Evolutionary conservation across 2,113 vertebrate genomes (phyloP).

Genomic region (Athene cunicularia): DNA sequence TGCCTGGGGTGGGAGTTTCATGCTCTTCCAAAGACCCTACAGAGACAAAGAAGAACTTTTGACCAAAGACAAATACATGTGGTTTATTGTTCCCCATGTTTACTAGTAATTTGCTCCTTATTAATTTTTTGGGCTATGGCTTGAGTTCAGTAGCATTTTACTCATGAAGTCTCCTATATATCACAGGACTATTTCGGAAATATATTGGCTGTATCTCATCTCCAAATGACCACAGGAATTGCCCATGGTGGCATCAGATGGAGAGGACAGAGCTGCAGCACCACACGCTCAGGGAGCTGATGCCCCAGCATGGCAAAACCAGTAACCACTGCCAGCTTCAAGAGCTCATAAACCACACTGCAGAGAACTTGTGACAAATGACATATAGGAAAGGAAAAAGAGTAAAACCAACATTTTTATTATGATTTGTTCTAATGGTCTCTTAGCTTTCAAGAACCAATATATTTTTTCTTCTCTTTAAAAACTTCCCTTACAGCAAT

Average conservation of each 20-base stretch:
- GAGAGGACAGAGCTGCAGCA: neutral
- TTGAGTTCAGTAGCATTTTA: neutral
- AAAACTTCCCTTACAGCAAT: neutral
- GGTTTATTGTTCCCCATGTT: neutral
- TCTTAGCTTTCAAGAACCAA: neutral
- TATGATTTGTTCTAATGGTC: neutral
- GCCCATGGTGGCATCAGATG: neutral
- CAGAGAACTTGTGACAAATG: neutral
- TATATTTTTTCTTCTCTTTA: neutral
- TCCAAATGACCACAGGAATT: neutral
- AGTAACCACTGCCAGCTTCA: fast-evolving
- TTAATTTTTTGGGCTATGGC: neutral
- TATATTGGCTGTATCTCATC: neutral
- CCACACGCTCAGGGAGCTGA: neutral
- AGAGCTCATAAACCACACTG: neutral
- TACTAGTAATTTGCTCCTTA: neutral
- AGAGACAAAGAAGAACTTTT: neutral
- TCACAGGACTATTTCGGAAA: neutral
- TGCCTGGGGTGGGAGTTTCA: neutral
- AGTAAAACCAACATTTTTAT: neutral
- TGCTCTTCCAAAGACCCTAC: neutral
- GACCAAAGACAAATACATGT: neutral
- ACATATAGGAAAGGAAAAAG: neutral
- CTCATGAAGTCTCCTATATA: fast-evolving
- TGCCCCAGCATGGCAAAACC: neutral